phyloP scores from a whole-genome alignment of 1,140 invertebrate genomes.

The Ganaspis sp. region DNA sequence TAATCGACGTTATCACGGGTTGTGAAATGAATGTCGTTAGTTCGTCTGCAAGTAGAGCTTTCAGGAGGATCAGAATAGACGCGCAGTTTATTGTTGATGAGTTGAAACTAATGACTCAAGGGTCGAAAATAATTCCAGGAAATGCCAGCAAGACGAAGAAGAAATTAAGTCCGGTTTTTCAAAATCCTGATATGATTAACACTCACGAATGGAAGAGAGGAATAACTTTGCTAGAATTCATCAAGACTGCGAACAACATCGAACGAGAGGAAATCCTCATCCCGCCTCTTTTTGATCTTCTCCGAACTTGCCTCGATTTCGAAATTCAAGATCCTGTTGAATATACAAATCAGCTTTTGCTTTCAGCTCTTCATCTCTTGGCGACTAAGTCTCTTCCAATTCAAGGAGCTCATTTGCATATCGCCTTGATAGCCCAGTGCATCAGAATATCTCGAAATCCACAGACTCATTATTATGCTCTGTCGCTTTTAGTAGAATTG shows the following conservation, averaged over 20 bases:
- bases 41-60: constrained; percentile 78
- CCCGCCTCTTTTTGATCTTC: constrained; percentile 86
- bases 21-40: constrained; percentile 75
- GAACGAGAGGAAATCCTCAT: constrained; percentile 81
- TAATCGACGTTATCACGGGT: constrained; percentile 70
- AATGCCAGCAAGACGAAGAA: constrained; percentile 10
- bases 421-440: constrained; percentile 91
- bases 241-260: constrained; percentile 89
- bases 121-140: constrained; percentile 58
- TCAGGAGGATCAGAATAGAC: constrained; percentile 84
- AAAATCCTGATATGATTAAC: constrained; percentile 77
- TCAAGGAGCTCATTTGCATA: constrained; percentile 82
- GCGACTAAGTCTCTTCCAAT: constrained; percentile 62
- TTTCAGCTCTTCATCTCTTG: constrained; percentile 86
- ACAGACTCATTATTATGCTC: constrained; percentile 94
- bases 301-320: constrained; percentile 86
- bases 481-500: constrained; percentile 82
- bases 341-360: constrained; percentile 91
- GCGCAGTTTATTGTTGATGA: constrained; percentile 80
- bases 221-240: constrained; percentile 87
- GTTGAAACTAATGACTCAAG: constrained; percentile 78
- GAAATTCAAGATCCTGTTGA: constrained; percentile 91
- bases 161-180: constrained; percentile 45
- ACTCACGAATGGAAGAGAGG: constrained; percentile 86
- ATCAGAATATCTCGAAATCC: constrained; percentile 93